These are phyloP conservation scores for Lethrus apterus DNA, from an alignment of 1,140 invertebrate genomes.

Conservation along the genomic window DNA sequence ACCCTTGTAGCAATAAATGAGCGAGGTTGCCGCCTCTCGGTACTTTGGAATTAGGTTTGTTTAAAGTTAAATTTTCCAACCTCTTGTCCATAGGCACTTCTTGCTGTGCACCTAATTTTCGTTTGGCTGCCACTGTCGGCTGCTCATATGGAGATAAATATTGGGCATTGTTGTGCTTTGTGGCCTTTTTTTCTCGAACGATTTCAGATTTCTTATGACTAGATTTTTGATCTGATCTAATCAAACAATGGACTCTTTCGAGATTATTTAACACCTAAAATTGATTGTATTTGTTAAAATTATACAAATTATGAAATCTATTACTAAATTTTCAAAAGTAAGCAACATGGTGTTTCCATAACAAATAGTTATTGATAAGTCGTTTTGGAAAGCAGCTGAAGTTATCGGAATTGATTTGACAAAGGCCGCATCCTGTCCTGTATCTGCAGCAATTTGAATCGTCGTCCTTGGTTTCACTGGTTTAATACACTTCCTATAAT, in stretches of 20 bases:
- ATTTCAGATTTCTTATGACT: constrained; percentile 36
- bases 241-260: constrained; percentile 50
- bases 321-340: constrained; percentile 59
- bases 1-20: constrained; percentile 65
- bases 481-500: constrained; percentile 51
- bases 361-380: constrained; percentile 47
- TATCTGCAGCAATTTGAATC: constrained; percentile 57
- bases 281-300: too few relatives aligned
- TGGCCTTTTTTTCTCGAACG: constrained; percentile 45
- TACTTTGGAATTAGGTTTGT: constrained; percentile 38
- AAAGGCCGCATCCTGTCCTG: constrained; percentile 40
- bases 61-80: constrained; percentile 60
- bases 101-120: constrained; percentile 43
- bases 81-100: constrained; percentile 70
- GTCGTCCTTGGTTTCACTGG: constrained; percentile 65
- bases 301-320: too few relatives aligned
- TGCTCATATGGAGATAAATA: constrained; percentile 42
- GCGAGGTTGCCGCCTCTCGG: constrained; percentile 59
- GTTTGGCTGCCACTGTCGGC: constrained; percentile 38
- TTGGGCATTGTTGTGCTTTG: constrained; percentile 41
- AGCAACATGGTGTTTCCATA: constrained; percentile 49
- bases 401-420: constrained; percentile 52
- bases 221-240: constrained; percentile 46
- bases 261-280: constrained; percentile 42
- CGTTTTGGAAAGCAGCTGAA: constrained; percentile 40